Conservation (phyloP, 2,113 vertebrate genomes). For the Chloropsis cyanopogon region DNA sequence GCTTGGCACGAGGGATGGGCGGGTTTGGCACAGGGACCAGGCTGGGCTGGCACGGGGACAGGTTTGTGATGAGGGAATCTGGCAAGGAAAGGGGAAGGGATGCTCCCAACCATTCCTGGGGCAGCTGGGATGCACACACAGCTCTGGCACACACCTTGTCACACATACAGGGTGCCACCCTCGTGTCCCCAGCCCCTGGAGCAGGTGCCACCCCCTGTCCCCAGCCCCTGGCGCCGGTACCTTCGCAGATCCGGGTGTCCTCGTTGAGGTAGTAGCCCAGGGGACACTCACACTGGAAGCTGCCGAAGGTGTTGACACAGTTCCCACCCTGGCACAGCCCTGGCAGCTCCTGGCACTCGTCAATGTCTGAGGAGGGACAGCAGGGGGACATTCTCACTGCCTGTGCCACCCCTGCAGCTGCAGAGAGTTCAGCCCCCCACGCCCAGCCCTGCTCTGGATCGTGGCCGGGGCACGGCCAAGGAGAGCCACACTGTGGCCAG, state of each 20-base stretch:
- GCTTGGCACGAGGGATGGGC: neutral
- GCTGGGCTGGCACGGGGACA: neutral
- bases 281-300: conserved; percentile 92
- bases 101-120: neutral
- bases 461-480: fast-evolving
- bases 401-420: neutral
- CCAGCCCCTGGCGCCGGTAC: conserved; percentile 46
- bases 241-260: conserved; percentile 87
- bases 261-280: conserved; percentile 88
- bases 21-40: neutral
- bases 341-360: conserved; percentile 90
- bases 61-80: neutral
- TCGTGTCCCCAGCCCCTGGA: neutral
- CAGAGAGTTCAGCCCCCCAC: fast-evolving
- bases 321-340: conserved; percentile 90
- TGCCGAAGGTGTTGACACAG: conserved; percentile 92
- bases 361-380: conserved; percentile 78
- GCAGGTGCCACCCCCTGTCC: neutral
- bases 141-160: no score
- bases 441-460: neutral
- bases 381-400: neutral
- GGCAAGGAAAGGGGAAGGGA: neutral
- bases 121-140: neutral
- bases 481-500: neutral
- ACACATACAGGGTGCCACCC: neutral